Evolutionary conservation across 2,797 vertebrate species (phyloP), one percentile per base, ranked within the genome.

Genomic region (Corythornis leucogaster): DNA sequence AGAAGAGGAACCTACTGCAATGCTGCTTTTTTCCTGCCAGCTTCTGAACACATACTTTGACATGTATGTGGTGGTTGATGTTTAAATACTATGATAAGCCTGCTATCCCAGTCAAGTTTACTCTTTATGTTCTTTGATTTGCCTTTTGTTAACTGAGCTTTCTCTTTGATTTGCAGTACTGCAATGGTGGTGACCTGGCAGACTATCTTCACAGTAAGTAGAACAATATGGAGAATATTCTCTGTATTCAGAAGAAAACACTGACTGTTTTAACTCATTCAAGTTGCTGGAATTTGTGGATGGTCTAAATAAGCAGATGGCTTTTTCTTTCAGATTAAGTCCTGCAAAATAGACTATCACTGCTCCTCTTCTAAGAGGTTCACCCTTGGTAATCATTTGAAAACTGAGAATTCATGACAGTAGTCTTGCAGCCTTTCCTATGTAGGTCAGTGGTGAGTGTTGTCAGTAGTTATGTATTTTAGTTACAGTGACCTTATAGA

Each of bases 201-300:
- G 99, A 99, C 89, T 99, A 99, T 91, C 98, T 99, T 88, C 99
- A 99, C 96, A 98, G 99, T 99, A 97, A 99, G 99, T 99, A 89
- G 55, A 74, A 25, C 26, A 69, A 15, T 12, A 19, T 61, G 53
- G 75, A 73, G 30, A 63, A 14, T 30, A 50, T 69, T 21, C 19
- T 62, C 51, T 87, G 10, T 71, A 12, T 46, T 67, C 18, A 11
- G 16, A 70, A 80, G 58, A 68, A 63, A 78, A 59, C 6, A 10
- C 13, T 64, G 54, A 25, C n/a, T 54, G 9, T 22, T 82, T 43
- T 80, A 53, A 38, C 74, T 90, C 16, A 9, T 73, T 73, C 22
- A 79, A 20, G 10, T 74, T 69, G 33, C 26, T 75, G 43, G 40
- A 21, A 26, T 51, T 81, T 68, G 59, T 75, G 55, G 31, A 70